phyloP scores from a whole-genome alignment of 2,113 vertebrate genomes.

The Tinamus guttatus region DNA sequence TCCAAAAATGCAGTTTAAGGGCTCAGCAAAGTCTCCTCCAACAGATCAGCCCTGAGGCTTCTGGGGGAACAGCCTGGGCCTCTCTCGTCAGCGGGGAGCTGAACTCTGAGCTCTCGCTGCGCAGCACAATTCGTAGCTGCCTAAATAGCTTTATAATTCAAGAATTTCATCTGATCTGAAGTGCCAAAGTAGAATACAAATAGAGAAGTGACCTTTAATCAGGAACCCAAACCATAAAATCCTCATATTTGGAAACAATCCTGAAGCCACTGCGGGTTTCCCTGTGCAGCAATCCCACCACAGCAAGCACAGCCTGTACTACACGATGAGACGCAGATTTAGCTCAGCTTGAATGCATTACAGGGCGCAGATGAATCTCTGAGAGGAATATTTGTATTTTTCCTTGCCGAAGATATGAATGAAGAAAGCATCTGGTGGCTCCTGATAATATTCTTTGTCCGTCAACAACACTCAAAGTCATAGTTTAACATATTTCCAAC shows the following conservation, averaged over 20 bases:
- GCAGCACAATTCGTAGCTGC: conserved; percentile 40
- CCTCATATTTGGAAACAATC: conserved; percentile 19
- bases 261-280: neutral
- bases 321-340: neutral
- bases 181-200: conserved; percentile 55
- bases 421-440: neutral
- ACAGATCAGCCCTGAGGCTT: conserved; percentile 41
- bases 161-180: conserved; percentile 44
- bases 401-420: neutral
- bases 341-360: neutral
- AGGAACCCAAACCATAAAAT: neutral
- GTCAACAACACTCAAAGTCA: neutral
- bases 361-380: neutral
- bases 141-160: conserved; percentile 64
- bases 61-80: neutral
- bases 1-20: conserved; percentile 10
- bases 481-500: neutral
- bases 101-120: conserved; percentile 61
- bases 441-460: neutral
- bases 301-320: neutral
- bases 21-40: neutral
- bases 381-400: neutral
- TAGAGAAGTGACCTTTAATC: conserved; percentile 47
- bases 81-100: conserved; percentile 44
- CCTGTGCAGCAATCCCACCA: neutral